phyloP scores from a whole-genome alignment of 2,888 invertebrate genomes.

The Aporophyla nigra region DNA sequence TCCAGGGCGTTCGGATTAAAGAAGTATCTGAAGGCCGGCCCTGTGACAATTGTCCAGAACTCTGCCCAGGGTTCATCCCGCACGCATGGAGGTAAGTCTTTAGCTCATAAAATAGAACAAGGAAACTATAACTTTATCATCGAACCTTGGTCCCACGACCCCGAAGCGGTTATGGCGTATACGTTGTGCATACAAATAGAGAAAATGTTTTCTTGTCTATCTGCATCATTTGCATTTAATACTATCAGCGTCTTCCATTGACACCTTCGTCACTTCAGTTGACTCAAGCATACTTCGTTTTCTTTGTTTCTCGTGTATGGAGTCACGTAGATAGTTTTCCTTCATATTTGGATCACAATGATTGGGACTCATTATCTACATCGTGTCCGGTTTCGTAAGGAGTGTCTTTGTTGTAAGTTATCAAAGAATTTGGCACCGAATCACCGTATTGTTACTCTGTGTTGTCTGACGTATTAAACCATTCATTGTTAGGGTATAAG shows the following conservation, averaged over 20 bases:
- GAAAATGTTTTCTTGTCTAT: slow-evolving; percentile 57
- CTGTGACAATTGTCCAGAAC: slow-evolving; percentile 95
- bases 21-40: slow-evolving; percentile 97
- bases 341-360: slow-evolving; percentile 50
- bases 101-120: slow-evolving; percentile 21
- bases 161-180: slow-evolving; percentile 30
- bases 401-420: slow-evolving; percentile 30
- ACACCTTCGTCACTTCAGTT: slow-evolving; percentile 1
- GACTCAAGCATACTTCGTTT: slow-evolving; percentile 19
- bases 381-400: slow-evolving; percentile 12
- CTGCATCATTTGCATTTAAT: slow-evolving; percentile 51
- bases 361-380: slow-evolving; percentile 24
- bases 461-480: neutral
- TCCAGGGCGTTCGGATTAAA: slow-evolving; percentile 96
- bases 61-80: slow-evolving; percentile 95
- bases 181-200: slow-evolving; percentile 64
- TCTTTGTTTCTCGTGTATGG: slow-evolving; percentile 45
- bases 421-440: slow-evolving; percentile 42
- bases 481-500: neutral
- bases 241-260: slow-evolving; percentile 44
- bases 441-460: slow-evolving; percentile 27
- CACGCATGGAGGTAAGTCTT: slow-evolving; percentile 96
- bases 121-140: slow-evolving; percentile 56
- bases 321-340: slow-evolving; percentile 17
- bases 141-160: slow-evolving; percentile 55